phyloP scores from a whole-genome alignment of 2,797 vertebrate genomes.

The Lepidocolaptes lacrymiger region DNA sequence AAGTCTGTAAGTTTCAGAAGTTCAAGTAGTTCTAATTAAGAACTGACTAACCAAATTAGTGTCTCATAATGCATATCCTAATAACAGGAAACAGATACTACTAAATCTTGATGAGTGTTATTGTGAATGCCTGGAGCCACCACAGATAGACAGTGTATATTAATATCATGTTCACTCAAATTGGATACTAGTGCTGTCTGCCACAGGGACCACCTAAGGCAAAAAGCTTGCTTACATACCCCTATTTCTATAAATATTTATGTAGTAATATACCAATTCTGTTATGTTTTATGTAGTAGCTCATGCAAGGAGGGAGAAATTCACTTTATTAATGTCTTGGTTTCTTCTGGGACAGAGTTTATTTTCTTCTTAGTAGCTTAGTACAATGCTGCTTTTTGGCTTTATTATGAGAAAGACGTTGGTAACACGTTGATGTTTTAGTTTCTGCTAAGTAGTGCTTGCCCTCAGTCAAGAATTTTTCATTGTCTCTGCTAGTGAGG shows the following conservation, averaged over 20 bases:
- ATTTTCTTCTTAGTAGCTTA: not conserved
- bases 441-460: not conserved
- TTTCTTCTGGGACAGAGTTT: not conserved
- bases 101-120: slow-evolving; percentile 5
- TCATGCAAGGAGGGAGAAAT: not conserved
- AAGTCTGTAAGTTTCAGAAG: not conserved
- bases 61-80: not conserved
- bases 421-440: not conserved
- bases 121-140: slow-evolving; percentile 18
- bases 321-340: not conserved
- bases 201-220: not conserved
- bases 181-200: not conserved
- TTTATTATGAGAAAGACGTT: not conserved
- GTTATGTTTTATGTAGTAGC: not conserved
- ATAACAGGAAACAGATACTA: slow-evolving; percentile 28
- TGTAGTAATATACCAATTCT: not conserved
- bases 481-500: not conserved
- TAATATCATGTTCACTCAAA: not conserved
- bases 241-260: slow-evolving; percentile 21
- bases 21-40: slow-evolving; percentile 12
- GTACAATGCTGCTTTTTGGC: not conserved
- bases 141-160: not conserved
- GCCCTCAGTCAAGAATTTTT: not conserved
- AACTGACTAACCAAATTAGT: slow-evolving; percentile 23
- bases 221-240: slow-evolving; percentile 6